phyloP scores from a whole-genome alignment of 2,113 vertebrate genomes.

The Ailuropoda melanoleuca region DNA sequence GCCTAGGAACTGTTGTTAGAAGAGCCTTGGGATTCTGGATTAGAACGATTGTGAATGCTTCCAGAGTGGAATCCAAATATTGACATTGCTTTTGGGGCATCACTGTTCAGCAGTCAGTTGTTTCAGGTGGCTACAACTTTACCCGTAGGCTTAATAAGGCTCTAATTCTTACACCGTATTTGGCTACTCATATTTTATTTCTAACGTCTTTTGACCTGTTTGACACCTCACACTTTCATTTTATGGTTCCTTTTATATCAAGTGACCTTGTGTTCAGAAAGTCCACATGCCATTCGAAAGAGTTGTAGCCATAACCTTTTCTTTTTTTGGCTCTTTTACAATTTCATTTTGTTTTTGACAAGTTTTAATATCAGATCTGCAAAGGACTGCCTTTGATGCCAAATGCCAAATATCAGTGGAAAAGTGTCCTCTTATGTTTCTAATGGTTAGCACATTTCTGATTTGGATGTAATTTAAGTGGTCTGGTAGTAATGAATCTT shows the following conservation, averaged over 20 bases:
- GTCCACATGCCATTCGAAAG: slow-evolving; percentile 18
- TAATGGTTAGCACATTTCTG: slow-evolving; percentile 66
- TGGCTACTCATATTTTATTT: neutral
- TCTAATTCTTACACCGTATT: neutral
- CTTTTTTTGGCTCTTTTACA: slow-evolving; percentile 76
- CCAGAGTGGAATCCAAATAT: neutral
- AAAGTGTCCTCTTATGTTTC: slow-evolving; percentile 3
- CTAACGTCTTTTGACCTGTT: neutral
- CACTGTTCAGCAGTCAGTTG: rapidly evolving
- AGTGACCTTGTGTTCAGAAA: neutral
- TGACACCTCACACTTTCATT: slow-evolving; percentile 16
- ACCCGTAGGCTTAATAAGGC: neutral
- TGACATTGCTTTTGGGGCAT: neutral
- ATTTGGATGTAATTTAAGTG: slow-evolving; percentile 68
- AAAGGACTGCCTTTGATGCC: slow-evolving; percentile 76
- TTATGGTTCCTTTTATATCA: neutral
- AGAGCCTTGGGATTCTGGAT: neutral
- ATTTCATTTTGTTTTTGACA: slow-evolving; percentile 80
- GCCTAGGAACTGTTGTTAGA: neutral
- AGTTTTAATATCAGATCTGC: slow-evolving; percentile 78
- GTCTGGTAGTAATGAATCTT: slow-evolving; percentile 43
- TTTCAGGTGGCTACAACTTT: slow-evolving; percentile 6
- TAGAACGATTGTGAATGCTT: neutral
- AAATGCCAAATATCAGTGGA: slow-evolving; percentile 55
- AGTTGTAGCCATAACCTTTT: slow-evolving; percentile 40